Conservation (phyloP, 2,888 invertebrate genomes). For the Troilus luridus region DNA sequence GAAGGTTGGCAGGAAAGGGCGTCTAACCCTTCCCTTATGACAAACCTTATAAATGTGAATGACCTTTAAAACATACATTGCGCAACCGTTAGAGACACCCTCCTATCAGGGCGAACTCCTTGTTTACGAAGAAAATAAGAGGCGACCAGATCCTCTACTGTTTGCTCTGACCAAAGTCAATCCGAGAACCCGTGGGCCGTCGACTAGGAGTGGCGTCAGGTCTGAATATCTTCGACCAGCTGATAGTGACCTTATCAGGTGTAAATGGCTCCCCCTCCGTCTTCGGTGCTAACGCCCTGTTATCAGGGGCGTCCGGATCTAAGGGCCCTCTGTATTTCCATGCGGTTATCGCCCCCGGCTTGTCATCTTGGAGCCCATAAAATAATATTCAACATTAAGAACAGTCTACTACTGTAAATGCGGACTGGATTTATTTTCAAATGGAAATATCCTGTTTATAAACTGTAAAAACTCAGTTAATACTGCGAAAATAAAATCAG, state of each 20-base stretch:
- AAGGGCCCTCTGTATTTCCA: background rate
- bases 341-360: background rate
- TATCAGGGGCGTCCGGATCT: background rate
- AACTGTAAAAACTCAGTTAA: background rate
- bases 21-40: background rate
- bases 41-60: background rate
- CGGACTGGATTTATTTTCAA: background rate
- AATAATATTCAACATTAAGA: conserved; percentile 11
- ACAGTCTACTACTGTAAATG: background rate
- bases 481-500: background rate
- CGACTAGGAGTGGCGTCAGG: background rate
- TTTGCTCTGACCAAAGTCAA: background rate
- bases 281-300: conserved; percentile 27
- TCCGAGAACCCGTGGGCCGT: background rate
- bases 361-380: background rate
- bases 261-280: background rate
- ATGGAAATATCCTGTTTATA: background rate
- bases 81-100: background rate
- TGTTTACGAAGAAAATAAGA: conserved; percentile 11
- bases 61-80: background rate
- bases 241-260: conserved; percentile 33
- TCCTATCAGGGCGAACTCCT: background rate
- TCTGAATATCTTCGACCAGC: conserved; percentile 23
- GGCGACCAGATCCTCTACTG: background rate
- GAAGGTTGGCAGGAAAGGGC: no score